Percentiles rank a stretch among this genome's conserved stretches.
Conservation (phyloP, 2,888 invertebrate genomes). For the Prosapia bicincta region DNA sequence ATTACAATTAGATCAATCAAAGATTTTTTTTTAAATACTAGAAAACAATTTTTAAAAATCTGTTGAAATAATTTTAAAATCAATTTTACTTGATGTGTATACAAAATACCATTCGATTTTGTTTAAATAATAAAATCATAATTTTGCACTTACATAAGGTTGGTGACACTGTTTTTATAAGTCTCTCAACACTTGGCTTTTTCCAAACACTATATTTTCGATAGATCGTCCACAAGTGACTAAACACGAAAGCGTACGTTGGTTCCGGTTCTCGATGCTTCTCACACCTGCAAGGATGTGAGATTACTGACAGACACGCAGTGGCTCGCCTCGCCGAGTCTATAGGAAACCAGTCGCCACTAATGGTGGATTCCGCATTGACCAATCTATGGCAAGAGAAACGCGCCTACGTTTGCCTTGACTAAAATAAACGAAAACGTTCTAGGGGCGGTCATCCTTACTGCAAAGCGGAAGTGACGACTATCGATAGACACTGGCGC, state of each 20-base stretch:
- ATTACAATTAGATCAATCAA: no score
- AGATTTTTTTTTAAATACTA: no score
- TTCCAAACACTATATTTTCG: not conserved
- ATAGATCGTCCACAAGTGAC: not conserved
- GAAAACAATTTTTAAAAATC: no score
- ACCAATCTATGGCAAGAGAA: not conserved
- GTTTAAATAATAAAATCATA: no score
- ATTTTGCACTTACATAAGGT: no score
- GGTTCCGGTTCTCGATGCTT: not conserved
- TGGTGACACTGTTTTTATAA: no score
- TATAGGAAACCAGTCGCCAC: not conserved
- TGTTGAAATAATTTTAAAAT: no score
- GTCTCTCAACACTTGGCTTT: no score
- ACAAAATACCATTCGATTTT: no score
- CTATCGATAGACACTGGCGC: no score
- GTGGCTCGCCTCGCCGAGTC: not conserved
- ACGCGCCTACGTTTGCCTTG: not conserved
- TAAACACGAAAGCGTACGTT: no score
- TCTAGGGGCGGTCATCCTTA: not conserved
- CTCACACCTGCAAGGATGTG: not conserved
- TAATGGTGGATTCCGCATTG: not conserved
- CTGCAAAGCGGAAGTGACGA: not conserved
- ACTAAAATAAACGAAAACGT: not conserved
- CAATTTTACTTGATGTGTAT: no score
- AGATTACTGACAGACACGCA: not conserved